These are phyloP conservation scores for Bombus soroeensis DNA, from an alignment of 1,140 invertebrate genomes.

Conservation along the genomic window DNA sequence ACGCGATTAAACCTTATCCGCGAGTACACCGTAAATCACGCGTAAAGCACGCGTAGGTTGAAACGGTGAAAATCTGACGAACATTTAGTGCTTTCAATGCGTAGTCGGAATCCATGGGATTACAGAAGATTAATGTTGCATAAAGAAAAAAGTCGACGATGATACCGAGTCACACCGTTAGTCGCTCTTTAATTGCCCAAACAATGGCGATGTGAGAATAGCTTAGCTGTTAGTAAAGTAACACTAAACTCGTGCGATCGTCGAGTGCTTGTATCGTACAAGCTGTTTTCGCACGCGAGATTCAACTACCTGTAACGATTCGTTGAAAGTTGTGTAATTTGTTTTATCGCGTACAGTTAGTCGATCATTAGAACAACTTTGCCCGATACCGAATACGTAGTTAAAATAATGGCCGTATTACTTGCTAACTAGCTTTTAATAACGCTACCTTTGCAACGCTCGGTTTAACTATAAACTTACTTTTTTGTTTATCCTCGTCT, in stretches of 20 bases:
- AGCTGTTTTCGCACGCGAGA: slow-evolving; percentile 12
- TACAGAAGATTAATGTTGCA: not conserved
- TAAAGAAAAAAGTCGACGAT: not conserved
- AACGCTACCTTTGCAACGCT: not conserved
- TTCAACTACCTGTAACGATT: slow-evolving; percentile 13
- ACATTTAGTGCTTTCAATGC: not conserved
- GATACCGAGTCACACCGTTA: not conserved
- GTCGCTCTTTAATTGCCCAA: not conserved
- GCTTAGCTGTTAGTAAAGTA: not conserved
- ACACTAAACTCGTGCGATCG: not conserved
- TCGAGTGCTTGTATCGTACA: not conserved
- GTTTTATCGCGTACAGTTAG: slow-evolving; percentile 30
- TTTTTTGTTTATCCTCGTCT: not conserved
- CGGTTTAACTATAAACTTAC: not conserved
- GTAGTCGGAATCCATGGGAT: not conserved
- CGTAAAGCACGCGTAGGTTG: not conserved
- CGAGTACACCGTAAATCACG: not conserved
- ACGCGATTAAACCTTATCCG: slow-evolving; percentile 13
- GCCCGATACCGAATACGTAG: not conserved
- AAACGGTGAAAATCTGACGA: not conserved
- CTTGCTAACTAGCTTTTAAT: slow-evolving; percentile 10
- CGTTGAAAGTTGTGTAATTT: slow-evolving; percentile 28
- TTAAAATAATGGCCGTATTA: slow-evolving; percentile 32
- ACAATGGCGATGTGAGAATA: not conserved
- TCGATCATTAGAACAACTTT: slow-evolving; percentile 23